Evolutionary conservation across 2,797 vertebrate species (phyloP).

Genomic region (Malacoraja senta): DNA sequence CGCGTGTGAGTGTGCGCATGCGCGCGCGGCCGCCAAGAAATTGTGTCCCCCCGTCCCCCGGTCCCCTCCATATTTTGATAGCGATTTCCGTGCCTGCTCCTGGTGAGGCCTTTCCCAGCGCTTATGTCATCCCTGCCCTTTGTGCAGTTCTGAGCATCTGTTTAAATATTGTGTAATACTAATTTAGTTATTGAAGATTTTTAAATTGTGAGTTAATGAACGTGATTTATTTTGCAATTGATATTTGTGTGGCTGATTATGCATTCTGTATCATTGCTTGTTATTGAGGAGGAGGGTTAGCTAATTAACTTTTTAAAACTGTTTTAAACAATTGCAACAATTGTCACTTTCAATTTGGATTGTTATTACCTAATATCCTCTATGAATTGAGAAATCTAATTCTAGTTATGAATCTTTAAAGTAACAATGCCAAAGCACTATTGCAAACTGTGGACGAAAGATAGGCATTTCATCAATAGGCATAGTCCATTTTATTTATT

Average conservation of each 20-base stretch:
- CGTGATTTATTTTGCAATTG: neutral
- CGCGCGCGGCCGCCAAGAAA: no score
- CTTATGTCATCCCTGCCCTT: neutral
- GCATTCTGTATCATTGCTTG: neutral
- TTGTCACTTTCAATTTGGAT: neutral
- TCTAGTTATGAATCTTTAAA: neutral
- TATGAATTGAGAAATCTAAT: neutral
- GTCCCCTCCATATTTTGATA: no score
- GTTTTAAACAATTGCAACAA: neutral
- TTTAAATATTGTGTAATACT: neutral
- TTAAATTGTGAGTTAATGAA: slow-evolving; percentile 4
- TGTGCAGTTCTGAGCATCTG: neutral
- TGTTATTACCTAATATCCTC: neutral
- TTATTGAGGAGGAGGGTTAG: neutral
- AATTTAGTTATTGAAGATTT: neutral
- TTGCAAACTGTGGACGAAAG: neutral
- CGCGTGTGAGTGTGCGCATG: no score
- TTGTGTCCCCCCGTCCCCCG: no score
- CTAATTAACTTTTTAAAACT: neutral
- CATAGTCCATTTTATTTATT: neutral
- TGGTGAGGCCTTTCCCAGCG: no score
- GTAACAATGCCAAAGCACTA: neutral
- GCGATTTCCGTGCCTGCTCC: no score
- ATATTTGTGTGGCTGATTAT: neutral
- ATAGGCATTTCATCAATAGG: neutral